A percentile compares a stretch with the other conserved stretches of the same genome.
phyloP scores from a whole-genome alignment of 2,113 vertebrate genomes.

The Tyrannus savana region DNA sequence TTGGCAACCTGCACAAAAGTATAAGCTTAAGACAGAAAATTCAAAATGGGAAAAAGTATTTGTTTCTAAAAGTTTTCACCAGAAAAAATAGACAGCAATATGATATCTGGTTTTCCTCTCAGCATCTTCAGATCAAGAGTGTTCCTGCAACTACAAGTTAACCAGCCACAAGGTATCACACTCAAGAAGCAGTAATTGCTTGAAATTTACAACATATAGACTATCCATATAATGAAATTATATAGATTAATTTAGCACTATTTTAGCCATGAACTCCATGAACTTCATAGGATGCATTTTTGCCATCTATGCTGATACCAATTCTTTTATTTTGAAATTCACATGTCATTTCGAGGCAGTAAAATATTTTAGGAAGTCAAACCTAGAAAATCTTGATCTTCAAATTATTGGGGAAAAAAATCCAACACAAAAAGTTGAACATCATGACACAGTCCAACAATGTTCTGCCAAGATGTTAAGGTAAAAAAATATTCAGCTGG shows the following conservation, averaged over 20 bases:
- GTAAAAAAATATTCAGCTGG: neutral
- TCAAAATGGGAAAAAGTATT: neutral
- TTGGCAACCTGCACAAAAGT: neutral
- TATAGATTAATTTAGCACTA: neutral
- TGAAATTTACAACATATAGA: neutral
- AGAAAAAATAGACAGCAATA: neutral
- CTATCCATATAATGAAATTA: neutral
- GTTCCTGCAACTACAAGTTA: neutral
- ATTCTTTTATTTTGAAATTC: neutral
- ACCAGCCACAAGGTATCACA: neutral
- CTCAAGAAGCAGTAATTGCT: neutral
- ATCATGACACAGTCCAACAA: neutral
- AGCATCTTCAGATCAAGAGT: neutral
- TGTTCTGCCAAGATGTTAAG: neutral
- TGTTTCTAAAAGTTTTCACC: neutral
- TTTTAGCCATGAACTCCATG: neutral
- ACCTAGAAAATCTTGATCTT: neutral
- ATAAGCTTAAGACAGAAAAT: neutral
- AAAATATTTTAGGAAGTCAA: conserved; percentile 5
- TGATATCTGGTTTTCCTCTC: neutral
- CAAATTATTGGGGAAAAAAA: neutral
- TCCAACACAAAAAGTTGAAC: neutral
- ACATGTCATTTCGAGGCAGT: neutral
- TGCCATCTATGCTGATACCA: neutral
- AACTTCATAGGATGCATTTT: neutral